phyloP scores from a whole-genome alignment of 2,113 vertebrate species.

The Dipodomys stephensi region DNA sequence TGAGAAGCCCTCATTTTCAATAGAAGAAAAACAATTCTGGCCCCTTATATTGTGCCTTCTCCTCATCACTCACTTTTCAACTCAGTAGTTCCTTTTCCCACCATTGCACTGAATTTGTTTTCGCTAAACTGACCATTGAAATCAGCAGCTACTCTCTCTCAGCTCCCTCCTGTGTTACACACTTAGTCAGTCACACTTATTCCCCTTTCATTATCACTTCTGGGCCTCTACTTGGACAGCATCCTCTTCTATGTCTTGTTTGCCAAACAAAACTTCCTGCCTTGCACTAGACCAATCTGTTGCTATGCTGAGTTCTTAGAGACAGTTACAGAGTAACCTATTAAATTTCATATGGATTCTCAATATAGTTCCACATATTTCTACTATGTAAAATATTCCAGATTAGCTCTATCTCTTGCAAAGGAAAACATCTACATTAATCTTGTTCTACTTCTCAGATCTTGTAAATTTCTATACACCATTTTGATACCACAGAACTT shows the following conservation, averaged over 20 bases:
- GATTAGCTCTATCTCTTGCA: not conserved
- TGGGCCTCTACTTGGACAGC: not conserved
- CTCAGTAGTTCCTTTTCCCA: not conserved
- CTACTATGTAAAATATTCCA: not conserved
- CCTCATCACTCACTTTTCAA: not conserved
- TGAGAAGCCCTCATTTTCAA: too few species aligned
- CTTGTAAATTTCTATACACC: not conserved
- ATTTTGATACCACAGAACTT: not conserved
- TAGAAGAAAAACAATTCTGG: not conserved
- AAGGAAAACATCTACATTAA: not conserved
- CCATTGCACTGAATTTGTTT: not conserved
- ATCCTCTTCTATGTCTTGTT: not conserved
- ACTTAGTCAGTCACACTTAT: not conserved
- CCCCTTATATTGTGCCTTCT: not conserved
- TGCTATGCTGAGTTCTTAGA: not conserved
- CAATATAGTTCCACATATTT: not conserved
- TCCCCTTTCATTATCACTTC: not conserved
- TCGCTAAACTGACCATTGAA: not conserved
- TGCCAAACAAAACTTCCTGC: not conserved
- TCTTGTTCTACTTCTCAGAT: not conserved
- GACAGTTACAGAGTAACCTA: not conserved
- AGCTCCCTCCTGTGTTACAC: too few species aligned
- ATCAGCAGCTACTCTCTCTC: not conserved
- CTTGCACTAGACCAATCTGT: not conserved
- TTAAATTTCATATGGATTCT: not conserved